Conservation (phyloP, 2,797 vertebrate species). For the Fratercula arctica region DNA sequence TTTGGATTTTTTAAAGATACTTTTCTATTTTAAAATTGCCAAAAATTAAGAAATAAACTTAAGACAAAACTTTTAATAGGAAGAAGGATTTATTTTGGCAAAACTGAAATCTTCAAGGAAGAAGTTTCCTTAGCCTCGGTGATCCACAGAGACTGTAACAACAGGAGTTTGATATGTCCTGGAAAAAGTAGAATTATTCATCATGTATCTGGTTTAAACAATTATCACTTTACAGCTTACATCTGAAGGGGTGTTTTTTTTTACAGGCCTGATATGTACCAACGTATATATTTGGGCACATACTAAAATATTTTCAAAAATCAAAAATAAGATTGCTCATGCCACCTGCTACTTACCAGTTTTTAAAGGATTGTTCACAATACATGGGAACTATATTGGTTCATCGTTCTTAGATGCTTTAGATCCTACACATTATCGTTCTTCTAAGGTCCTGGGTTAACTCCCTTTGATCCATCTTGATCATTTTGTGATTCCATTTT, state of each 20-base stretch:
- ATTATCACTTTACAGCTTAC: background rate
- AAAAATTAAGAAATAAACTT: background rate
- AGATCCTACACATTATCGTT: rapidly evolving
- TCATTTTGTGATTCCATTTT: background rate
- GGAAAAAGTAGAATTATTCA: background rate
- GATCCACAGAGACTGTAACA: background rate
- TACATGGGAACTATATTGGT: background rate
- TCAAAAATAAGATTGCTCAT: background rate
- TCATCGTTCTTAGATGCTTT: background rate
- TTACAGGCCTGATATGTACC: rapidly evolving
- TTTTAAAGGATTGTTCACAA: background rate
- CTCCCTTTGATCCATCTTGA: rapidly evolving
- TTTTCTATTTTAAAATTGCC: background rate
- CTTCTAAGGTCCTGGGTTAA: background rate
- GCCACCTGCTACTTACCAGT: background rate
- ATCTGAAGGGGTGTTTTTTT: rapidly evolving
- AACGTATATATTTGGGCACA: background rate
- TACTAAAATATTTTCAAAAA: background rate
- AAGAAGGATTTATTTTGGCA: background rate
- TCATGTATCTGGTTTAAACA: background rate
- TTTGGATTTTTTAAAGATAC: background rate
- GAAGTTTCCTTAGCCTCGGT: background rate
- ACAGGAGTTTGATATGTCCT: background rate
- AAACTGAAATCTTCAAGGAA: background rate
- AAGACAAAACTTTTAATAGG: background rate